phyloP scores from a whole-genome alignment of 2,113 vertebrate genomes.

The Psilopsiagon aurifrons region DNA sequence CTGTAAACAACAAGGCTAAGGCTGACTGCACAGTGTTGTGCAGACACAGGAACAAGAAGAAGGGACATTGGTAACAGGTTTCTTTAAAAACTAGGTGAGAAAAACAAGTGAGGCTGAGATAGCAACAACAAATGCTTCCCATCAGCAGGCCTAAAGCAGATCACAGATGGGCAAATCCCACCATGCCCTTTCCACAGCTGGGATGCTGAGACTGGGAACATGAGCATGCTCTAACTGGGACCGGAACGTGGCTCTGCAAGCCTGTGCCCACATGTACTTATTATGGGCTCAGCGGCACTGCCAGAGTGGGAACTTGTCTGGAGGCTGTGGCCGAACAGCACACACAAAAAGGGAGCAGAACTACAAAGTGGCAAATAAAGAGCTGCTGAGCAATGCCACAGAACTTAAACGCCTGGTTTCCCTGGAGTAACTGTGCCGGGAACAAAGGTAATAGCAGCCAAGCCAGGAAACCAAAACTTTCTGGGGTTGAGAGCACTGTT shows the following conservation, averaged over 20 bases:
- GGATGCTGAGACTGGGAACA: not conserved
- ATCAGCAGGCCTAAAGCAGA: not conserved
- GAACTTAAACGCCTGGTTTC: not conserved
- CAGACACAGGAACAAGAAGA: not conserved
- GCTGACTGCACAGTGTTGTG: not conserved
- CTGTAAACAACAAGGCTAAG: not conserved
- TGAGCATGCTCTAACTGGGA: not conserved
- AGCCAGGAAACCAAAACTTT: slow-evolving; percentile 3
- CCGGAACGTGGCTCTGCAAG: not conserved
- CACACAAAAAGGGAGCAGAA: not conserved
- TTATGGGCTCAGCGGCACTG: accelerated
- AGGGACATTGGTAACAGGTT: not conserved
- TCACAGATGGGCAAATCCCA: not conserved
- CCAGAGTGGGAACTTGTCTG: not conserved
- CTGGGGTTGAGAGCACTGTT: not conserved
- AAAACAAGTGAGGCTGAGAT: not conserved
- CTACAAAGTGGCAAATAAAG: not conserved
- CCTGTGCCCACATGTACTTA: not conserved
- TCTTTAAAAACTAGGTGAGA: not conserved
- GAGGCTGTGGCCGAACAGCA: not conserved
- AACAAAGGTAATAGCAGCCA: not conserved
- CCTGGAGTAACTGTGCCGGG: not conserved
- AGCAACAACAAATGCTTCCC: not conserved
- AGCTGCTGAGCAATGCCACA: not conserved
- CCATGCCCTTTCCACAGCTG: not conserved